Base-by-base conservation (phyloP, 2,797 vertebrate genomes). In the Mareca penelope region DNA sequence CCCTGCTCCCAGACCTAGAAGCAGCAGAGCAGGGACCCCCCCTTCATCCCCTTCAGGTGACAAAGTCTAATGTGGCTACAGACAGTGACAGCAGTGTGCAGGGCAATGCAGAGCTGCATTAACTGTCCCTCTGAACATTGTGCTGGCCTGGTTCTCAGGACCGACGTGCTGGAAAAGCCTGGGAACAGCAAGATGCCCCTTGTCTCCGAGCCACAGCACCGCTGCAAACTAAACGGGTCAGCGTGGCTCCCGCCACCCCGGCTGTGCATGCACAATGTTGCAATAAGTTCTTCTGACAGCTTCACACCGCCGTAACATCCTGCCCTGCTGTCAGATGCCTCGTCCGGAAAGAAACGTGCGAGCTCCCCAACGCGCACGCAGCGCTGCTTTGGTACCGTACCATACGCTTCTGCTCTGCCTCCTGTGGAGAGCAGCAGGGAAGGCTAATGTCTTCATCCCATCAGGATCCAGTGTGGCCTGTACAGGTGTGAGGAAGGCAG, bases 181-280 rank as follows among this genome's bases (percentile, higher is more conserved):
- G 39, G 21, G 19, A 77, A 57, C 31, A 65, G 24, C 16, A 39
- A n/a, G 44, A 48, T 15, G 64, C 33, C 59, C 64, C 70, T 61
- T 79, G 39, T 19, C 24, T 70, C 50, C 1, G 0, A 72, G 64
- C 37, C 83, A 12, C 52, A 59, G 37, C 42, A 15, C 22, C 5
- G 0, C 33, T 1, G 3, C 40, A 26, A 19, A 8, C 80, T 44
- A 9, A 53, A 33, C 0, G 5, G 29, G 23, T 21, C 5, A 31
- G 6, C 1, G 0, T 7, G 17, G 46, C 39, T 46, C 67, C 60
- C 2, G 7, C 72, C 3, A 7, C 46, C 13, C 64, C 0, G 7
- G 31, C 83, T 48, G 73, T 1, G 6, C 5, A 1, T 2, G 5
- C 44, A 21, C 50, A 14, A 6, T 19, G 53, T 21, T 18, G 56